Base-by-base conservation (phyloP, 2,888 invertebrate species). In the Bellardia pandia region DNA sequence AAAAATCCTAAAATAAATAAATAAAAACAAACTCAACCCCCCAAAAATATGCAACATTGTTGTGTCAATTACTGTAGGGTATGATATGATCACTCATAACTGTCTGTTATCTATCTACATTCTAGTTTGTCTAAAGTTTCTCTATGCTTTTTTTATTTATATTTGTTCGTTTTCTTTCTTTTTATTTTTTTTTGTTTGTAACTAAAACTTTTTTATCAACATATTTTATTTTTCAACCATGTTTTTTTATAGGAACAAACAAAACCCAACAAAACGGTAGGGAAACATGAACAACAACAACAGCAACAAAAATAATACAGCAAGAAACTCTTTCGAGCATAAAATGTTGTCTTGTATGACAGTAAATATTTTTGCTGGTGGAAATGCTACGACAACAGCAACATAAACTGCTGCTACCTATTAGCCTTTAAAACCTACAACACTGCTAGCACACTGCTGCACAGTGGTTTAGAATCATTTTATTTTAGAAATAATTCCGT, bases 301-400 rank as follows among this genome's bases (percentile, higher is more conserved):
- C 23, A 23, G 23, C 23, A 23, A 23, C 23, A 23, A 6, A 16
- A 51, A 64, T 14, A 23, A 37, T 58, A 66, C 42, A 53, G 58
- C 13, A 75, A 72, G 11, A 76, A 23, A 82, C 81, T 81, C 81
- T 75, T 87, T 87, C 69, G 85, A 85, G 87, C 85, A 85, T 85
- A 87, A 87, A 87, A 85, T 87, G 87, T 87, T 87, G 68, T 75
- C 87, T 81, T 87, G 87, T 87, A 85, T 87, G 85, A 87, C 87
- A 87, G 87, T 87, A 87, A 87, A 87, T 87, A 82, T 85, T 85
- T 71, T 87, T 82, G 81, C 75, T 85, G 78, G 75, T 83, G 76
- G 74, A 85, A 87, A 75, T 85, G 78, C 76, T 53, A 40, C 30
- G 53, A 48, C 69, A 60, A 62, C 37, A 69, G 2, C 62, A 74